A percentile compares a stretch with the other conserved stretches of the same genome.
Evolutionary conservation across 2,888 invertebrate genomes (phyloP).

Genomic region (Diogma glabrata): DNA sequence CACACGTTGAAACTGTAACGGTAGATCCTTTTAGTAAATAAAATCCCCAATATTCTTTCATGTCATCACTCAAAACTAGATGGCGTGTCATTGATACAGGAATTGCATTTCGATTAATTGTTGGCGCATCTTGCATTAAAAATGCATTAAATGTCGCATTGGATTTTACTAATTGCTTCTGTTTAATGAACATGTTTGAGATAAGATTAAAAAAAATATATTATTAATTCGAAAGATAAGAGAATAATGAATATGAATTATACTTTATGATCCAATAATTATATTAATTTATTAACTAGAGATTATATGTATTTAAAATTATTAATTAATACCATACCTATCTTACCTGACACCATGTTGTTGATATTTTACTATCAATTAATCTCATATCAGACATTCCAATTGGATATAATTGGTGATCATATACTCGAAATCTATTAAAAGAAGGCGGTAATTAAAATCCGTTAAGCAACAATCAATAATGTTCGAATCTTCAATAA

Average conservation of each 20-base stretch:
- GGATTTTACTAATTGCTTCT: constrained; percentile 56
- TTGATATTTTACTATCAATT: constrained; percentile 60
- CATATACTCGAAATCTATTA: constrained; percentile 51
- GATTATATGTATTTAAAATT: too few species aligned
- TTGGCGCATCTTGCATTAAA: constrained; percentile 50
- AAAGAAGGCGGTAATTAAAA: constrained; percentile 9
- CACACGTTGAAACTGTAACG: constrained; percentile 63
- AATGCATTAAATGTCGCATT: constrained; percentile 69
- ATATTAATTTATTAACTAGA: background rate
- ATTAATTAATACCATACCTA: too few species aligned
- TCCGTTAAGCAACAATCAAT: constrained; percentile 3
- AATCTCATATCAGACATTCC: constrained; percentile 65
- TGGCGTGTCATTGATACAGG: constrained; percentile 63
- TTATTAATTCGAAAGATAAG: background rate
- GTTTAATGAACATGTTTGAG: constrained; percentile 7
- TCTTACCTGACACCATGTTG: constrained; percentile 68
- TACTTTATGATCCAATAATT: background rate
- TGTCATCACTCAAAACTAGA: constrained; percentile 55
- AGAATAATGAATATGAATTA: background rate
- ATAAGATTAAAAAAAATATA: background rate
- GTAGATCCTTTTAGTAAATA: constrained; percentile 61
- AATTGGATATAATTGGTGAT: constrained; percentile 58
- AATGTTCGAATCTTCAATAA: constrained; percentile 3
- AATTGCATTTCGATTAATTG: constrained; percentile 43
- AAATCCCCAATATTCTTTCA: constrained; percentile 77